A percentile compares a stretch with the other conserved stretches of the same genome.
Evolutionary conservation across 2,113 vertebrate species (phyloP).

Genomic region (Dissostichus mawsoni): DNA sequence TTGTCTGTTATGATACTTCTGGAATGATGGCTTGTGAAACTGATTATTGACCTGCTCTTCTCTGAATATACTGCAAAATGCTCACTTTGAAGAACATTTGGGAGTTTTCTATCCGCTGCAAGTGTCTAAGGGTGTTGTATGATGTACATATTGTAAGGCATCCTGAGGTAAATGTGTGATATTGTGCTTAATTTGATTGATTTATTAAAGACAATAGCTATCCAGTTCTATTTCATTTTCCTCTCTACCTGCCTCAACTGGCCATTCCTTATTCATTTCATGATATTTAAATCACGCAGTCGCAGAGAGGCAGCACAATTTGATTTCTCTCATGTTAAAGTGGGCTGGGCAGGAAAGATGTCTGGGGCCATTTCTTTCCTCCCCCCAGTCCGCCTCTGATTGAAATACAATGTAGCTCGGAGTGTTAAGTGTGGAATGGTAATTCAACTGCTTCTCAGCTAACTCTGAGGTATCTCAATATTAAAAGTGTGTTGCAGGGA

Average conservation of each 20-base stretch:
- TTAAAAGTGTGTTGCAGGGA: slow-evolving; percentile 71
- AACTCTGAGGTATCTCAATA: slow-evolving; percentile 69
- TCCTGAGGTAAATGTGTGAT: too few species aligned
- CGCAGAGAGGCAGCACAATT: slow-evolving; percentile 49
- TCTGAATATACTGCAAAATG: slow-evolving; percentile 48
- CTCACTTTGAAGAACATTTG: slow-evolving; percentile 41
- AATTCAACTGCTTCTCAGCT: slow-evolving; percentile 62
- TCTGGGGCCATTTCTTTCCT: slow-evolving; percentile 34
- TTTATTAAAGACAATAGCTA: slow-evolving; percentile 5
- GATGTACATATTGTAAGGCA: too few species aligned
- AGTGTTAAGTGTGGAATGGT: slow-evolving; percentile 67
- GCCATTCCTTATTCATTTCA: slow-evolving; percentile 28
- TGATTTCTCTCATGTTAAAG: slow-evolving; percentile 59
- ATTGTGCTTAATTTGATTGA: too few species aligned
- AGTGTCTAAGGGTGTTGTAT: too few species aligned
- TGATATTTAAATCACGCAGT: slow-evolving; percentile 52
- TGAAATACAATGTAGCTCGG: slow-evolving; percentile 59
- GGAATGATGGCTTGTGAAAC: slow-evolving; percentile 59
- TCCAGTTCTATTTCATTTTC: slow-evolving; percentile 39
- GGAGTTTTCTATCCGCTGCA: too few species aligned
- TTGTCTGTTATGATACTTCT: slow-evolving; percentile 65
- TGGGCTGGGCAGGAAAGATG: slow-evolving; percentile 38
- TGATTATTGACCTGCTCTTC: slow-evolving; percentile 66
- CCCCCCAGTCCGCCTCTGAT: slow-evolving; percentile 32
- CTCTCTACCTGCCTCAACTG: slow-evolving; percentile 19